phyloP scores from a whole-genome alignment of 2,113 vertebrate species.

The Esox niger region DNA sequence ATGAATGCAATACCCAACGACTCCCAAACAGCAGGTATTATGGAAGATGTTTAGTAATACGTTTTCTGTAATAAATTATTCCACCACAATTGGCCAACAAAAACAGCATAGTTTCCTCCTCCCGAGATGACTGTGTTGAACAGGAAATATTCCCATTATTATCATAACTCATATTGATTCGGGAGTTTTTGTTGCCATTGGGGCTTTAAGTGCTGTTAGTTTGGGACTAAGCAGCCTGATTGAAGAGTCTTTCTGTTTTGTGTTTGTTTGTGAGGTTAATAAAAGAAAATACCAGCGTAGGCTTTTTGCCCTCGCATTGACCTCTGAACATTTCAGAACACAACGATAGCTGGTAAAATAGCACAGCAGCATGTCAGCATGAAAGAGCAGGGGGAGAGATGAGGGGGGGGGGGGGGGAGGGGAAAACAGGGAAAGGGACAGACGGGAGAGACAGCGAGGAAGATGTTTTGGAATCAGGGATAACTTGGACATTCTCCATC shows the following conservation, averaged over 20 bases:
- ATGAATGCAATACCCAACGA: neutral
- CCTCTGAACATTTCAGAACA: constrained; percentile 28
- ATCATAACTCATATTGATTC: neutral
- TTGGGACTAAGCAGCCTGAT: constrained; percentile 6
- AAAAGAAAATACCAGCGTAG: neutral
- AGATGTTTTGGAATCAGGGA: constrained; percentile 39
- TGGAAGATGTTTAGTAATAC: neutral
- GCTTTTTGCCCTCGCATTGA: constrained; percentile 30
- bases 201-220: neutral
- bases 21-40: neutral
- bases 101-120: neutral
- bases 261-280: constrained; percentile 7
- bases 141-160: constrained; percentile 8
- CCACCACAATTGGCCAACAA: constrained; percentile 1
- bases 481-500: constrained; percentile 49
- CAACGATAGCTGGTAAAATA: constrained; percentile 26
- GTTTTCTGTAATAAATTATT: neutral
- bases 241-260: neutral
- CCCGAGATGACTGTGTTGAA: neutral
- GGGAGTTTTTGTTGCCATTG: neutral
- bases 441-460: constrained; percentile 32
- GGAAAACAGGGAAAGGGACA: neutral
- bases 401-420: too few species aligned
- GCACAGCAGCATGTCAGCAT: constrained; percentile 26
- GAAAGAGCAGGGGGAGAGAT: constrained; percentile 11